These are phyloP conservation scores for Megalopta genalis DNA, from an alignment of 1,140 invertebrate species.

Conservation along the genomic window DNA sequence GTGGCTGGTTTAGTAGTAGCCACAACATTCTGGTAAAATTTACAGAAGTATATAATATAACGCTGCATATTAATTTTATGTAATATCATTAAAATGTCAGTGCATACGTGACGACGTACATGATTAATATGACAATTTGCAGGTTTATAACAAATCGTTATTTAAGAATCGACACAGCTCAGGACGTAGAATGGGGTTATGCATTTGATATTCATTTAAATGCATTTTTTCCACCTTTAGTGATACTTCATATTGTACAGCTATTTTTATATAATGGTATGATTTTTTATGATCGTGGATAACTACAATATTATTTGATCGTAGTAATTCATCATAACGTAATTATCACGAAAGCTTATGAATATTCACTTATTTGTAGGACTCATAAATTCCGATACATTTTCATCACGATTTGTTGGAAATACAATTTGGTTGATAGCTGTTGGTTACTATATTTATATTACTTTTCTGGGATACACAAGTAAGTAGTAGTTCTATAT, in stretches of 20 bases:
- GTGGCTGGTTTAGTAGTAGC: conserved; percentile 92
- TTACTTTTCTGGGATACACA: conserved; percentile 98
- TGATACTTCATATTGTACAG: conserved; percentile 96
- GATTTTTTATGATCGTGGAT: conserved; percentile 61
- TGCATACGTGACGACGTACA: neutral
- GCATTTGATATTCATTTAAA: conserved; percentile 99
- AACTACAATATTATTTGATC: neutral
- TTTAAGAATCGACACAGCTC: conserved; percentile 85
- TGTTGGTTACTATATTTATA: conserved; percentile 96
- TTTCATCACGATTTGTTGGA: conserved; percentile 90
- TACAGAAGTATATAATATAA: neutral
- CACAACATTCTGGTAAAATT: conserved; percentile 91
- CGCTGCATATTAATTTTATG: no score
- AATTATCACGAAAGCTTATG: neutral
- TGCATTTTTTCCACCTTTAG: conserved; percentile 97
- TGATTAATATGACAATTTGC: conserved; percentile 55
- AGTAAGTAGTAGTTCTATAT: conserved; percentile 85
- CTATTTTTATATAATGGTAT: conserved; percentile 93
- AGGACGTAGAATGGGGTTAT: conserved; percentile 99
- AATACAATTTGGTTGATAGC: conserved; percentile 97
- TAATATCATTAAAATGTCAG: no score
- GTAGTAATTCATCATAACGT: neutral
- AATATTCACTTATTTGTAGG: conserved; percentile 77
- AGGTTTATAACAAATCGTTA: conserved; percentile 95
- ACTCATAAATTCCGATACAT: conserved; percentile 87